A percentile compares a stretch with the other conserved stretches of the same genome.
Conservation (phyloP, 2,797 vertebrate genomes). For the Erethizon dorsatum region DNA sequence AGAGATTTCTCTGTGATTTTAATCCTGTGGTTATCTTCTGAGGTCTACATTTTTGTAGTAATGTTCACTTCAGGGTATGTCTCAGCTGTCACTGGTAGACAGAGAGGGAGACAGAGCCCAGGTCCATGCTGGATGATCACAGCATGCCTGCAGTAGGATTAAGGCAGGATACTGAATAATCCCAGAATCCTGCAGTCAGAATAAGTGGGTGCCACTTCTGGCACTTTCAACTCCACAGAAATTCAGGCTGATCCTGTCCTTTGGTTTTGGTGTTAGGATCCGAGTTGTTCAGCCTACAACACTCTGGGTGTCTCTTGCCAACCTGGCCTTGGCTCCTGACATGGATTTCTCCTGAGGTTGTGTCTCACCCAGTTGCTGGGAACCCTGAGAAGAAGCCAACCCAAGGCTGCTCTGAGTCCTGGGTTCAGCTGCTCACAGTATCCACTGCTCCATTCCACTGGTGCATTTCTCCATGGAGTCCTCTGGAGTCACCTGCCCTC, state of each 20-base stretch:
- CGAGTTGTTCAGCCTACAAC: neutral
- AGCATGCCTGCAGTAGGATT: neutral
- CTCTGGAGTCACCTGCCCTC: neutral
- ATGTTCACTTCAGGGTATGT: too few species aligned
- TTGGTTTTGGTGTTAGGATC: neutral
- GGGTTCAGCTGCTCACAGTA: neutral
- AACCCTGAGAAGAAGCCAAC: neutral
- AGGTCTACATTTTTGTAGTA: neutral
- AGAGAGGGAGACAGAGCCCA: too few species aligned
- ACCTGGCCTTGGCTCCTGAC: neutral
- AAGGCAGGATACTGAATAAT: neutral
- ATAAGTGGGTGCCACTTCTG: neutral
- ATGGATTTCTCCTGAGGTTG: neutral
- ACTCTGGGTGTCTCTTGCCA: neutral
- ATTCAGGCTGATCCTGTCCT: neutral
- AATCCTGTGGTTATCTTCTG: neutral
- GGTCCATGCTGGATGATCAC: neutral
- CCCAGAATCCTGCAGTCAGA: neutral
- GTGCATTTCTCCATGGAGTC: neutral
- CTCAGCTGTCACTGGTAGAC: too few species aligned
- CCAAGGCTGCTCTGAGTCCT: neutral
- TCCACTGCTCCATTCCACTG: neutral
- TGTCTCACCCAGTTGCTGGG: neutral
- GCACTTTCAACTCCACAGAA: neutral
- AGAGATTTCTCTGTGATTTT: neutral